phyloP scores from a whole-genome alignment of 2,888 invertebrate genomes.

The Stomorhina lunata region DNA sequence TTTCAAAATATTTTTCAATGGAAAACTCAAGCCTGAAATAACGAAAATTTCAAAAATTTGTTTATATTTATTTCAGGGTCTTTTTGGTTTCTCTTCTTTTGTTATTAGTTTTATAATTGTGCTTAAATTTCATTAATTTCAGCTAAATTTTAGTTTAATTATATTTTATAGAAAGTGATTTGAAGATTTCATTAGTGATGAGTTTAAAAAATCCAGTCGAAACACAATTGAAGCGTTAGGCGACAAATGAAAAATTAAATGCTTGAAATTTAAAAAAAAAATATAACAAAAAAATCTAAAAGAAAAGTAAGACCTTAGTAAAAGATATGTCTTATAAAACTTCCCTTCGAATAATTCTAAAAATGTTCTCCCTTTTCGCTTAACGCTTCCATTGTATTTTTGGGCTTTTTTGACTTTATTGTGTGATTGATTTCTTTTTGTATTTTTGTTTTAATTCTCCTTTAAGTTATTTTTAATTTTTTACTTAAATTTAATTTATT shows the following conservation, averaged over 20 bases:
- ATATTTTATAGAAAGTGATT: neutral
- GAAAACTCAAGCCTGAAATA: too few relatives aligned
- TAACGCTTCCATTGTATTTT: neutral
- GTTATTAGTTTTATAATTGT: constrained; percentile 35
- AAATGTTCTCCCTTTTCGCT: too few relatives aligned
- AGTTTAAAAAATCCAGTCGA: neutral
- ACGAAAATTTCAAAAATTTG: too few relatives aligned
- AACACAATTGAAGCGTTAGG: constrained; percentile 4
- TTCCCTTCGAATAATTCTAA: neutral
- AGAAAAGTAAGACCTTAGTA: too few relatives aligned
- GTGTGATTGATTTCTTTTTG: neutral
- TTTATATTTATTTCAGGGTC: constrained; percentile 12
- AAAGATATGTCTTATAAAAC: too few relatives aligned
- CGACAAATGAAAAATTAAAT: too few relatives aligned
- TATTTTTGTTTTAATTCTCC: neutral
- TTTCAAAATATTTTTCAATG: too few relatives aligned
- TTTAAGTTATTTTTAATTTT: neutral
- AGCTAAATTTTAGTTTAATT: neutral
- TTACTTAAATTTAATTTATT: constrained; percentile 23
- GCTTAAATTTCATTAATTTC: constrained; percentile 27
- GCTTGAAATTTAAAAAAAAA: too few relatives aligned
- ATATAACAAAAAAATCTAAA: too few relatives aligned
- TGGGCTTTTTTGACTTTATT: neutral
- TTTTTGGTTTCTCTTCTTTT: neutral
- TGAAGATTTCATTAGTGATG: neutral